A percentile compares a stretch with the other conserved stretches of the same genome.
phyloP scores from a whole-genome alignment of 30 jellyfish, hydroid and myxozoan species.

The Catostylus mosaicus region DNA sequence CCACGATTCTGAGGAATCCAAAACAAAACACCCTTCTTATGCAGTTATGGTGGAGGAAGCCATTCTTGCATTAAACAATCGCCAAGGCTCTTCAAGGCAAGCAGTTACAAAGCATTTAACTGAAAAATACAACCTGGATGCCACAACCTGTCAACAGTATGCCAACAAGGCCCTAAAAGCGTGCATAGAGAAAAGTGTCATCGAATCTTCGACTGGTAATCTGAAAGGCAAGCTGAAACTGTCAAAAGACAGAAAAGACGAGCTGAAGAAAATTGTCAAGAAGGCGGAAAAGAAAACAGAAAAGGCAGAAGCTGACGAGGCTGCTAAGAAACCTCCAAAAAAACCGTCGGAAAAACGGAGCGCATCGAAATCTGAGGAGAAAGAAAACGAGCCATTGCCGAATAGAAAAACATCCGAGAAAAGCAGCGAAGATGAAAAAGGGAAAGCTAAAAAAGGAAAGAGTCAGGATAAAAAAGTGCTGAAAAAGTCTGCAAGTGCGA shows the following conservation, averaged over 20 bases:
- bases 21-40: slow-evolving; percentile 30
- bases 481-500: slow-evolving; percentile 38
- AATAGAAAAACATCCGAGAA: background rate
- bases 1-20: background rate
- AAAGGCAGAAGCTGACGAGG: background rate
- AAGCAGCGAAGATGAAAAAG: background rate
- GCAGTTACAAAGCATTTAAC: slow-evolving; percentile 33
- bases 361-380: slow-evolving; percentile 7
- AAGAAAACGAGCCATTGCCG: slow-evolving; percentile 10
- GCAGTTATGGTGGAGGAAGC: slow-evolving; percentile 51
- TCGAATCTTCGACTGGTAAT: slow-evolving; percentile 41
- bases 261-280: slow-evolving; percentile 33
- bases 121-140: slow-evolving; percentile 9
- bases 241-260: slow-evolving; percentile 45
- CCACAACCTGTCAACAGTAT: slow-evolving; percentile 13
- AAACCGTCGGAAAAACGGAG: slow-evolving; percentile 2
- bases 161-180: slow-evolving; percentile 56
- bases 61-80: slow-evolving; percentile 20
- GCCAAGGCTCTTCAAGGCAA: slow-evolving; percentile 61
- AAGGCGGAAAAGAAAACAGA: slow-evolving; percentile 24
- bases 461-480: background rate
- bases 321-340: slow-evolving; percentile 19
- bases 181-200: slow-evolving; percentile 34
- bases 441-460: background rate
- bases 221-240: slow-evolving; percentile 44